Base-by-base conservation (phyloP, 2,888 invertebrate species). In the Muschampia plurimacula region DNA sequence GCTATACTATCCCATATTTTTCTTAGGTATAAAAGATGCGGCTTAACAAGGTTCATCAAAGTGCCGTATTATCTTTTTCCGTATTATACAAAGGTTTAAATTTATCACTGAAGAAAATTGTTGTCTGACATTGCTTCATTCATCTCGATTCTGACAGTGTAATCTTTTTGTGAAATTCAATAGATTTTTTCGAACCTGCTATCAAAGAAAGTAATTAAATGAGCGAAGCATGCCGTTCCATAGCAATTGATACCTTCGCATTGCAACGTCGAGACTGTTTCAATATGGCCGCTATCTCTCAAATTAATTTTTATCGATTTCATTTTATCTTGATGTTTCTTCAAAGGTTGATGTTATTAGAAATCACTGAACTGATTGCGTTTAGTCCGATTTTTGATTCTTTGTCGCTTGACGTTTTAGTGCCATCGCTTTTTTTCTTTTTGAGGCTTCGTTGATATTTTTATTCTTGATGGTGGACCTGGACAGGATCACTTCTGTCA, bases 241-340 rank as follows among this genome's bases (percentile, higher is more conserved):
- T 22, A 60, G 71, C 67, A 67, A 72, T 72, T 72, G 67, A 72
- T 72, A 72, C 62, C 55, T 55, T 67, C 72, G 52, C 60, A 72
- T 55, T 72, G 72, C 72, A 55, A 52, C 52, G 36, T 2, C 22
- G 66, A 46, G 67, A 52, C 62, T 72, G 52, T 44, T 72, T 72
- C 72, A 72, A 67, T 72, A 67, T 67, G 41, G 60, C 36, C 55
- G 52, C 60, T 49, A 49, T 39, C 66, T 49, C 22, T 66, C 32
- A 49, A 62, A 60, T 72, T 71, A 71, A 59, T 60, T 60, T 72
- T 67, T 28, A 52, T 72, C 46, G 65, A 60, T 52, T 69, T 32
- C 44, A 28, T 67, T 67, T 57, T 6, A 63, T 60, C 66, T 60
- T 49, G 22, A 46, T 49, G 39, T 52, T 62, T 32, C 32, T 32